Evolutionary conservation across 2,888 invertebrate species (phyloP).

Genomic region (Sialis fuliginosa): DNA sequence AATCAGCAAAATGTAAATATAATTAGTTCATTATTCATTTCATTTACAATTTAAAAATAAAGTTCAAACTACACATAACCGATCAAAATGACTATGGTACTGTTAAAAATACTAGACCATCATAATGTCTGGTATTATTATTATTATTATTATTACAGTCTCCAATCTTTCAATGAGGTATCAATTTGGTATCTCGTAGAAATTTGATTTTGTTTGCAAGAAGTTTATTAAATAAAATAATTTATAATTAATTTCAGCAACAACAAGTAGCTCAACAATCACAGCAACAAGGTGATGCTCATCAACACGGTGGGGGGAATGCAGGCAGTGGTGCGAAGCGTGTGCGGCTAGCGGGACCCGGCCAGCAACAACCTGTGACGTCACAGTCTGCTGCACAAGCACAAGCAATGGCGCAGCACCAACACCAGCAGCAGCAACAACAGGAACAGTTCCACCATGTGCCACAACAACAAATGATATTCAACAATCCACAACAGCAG

Average conservation of each 20-base stretch:
- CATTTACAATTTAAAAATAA: no score
- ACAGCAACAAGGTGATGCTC: constrained; percentile 29
- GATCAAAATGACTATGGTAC: constrained; percentile 29
- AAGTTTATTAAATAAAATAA: no score
- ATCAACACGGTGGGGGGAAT: constrained; percentile 36
- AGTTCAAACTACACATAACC: constrained; percentile 23
- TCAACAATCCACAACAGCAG: constrained; percentile 41
- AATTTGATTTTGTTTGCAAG: no score
- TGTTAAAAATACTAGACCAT: constrained; percentile 21
- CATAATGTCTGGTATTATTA: no score
- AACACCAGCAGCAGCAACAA: constrained; percentile 21
- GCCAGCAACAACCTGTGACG: constrained; percentile 18
- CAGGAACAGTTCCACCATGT: constrained; percentile 22
- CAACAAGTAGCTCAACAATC: constrained; percentile 20
- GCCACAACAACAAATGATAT: constrained; percentile 55
- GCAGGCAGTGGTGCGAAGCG: constrained; percentile 42
- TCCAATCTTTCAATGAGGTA: no score
- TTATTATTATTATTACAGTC: no score
- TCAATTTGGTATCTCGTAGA: no score
- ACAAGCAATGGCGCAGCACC: constrained; percentile 16
- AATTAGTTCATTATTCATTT: constrained; percentile 21
- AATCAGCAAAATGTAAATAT: constrained; percentile 37
- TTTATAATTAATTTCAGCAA: not conserved
- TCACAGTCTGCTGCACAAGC: constrained; percentile 10
- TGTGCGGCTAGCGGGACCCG: constrained; percentile 41